A percentile compares a stretch with the other conserved stretches of the same genome.
Conservation (phyloP, 2,113 vertebrate genomes). For the Oreochromis tanganicae region DNA sequence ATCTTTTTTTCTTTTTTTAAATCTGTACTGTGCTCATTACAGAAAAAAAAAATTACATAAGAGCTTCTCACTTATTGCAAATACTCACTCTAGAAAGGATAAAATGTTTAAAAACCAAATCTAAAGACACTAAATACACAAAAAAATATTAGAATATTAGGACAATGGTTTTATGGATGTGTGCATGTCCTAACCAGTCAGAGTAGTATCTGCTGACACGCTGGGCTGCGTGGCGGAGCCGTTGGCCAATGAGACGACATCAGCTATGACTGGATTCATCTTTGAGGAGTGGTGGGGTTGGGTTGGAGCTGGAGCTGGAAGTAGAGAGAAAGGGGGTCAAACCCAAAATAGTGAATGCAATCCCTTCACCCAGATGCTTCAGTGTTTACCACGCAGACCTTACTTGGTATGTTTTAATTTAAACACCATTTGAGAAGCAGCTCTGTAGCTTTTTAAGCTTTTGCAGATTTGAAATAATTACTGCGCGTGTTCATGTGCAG, state of each 20-base stretch:
- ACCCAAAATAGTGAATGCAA: background rate
- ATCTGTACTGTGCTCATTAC: background rate
- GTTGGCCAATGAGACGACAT: slow-evolving; percentile 89
- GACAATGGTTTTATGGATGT: background rate
- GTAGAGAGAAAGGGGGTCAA: background rate
- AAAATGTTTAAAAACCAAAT: background rate
- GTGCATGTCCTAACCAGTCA: slow-evolving; percentile 78
- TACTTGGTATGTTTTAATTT: background rate
- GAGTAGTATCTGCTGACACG: slow-evolving; percentile 82
- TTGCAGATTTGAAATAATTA: background rate
- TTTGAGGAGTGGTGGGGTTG: slow-evolving; percentile 62
- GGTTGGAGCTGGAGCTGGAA: slow-evolving; percentile 25
- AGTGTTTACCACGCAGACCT: background rate
- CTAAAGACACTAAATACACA: background rate
- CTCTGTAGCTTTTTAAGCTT: background rate
- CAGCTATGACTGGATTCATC: slow-evolving; percentile 92
- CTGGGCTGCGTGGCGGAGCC: slow-evolving; percentile 86
- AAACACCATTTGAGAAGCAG: background rate
- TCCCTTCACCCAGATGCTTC: background rate
- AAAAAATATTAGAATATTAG: background rate
- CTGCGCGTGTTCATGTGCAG: background rate
- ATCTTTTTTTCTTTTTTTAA: background rate
- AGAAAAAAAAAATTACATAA: background rate
- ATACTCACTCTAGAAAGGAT: background rate
- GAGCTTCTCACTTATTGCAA: background rate